Conservation (phyloP, 2,888 invertebrate genomes). For the Subacronicta megacephala region DNA sequence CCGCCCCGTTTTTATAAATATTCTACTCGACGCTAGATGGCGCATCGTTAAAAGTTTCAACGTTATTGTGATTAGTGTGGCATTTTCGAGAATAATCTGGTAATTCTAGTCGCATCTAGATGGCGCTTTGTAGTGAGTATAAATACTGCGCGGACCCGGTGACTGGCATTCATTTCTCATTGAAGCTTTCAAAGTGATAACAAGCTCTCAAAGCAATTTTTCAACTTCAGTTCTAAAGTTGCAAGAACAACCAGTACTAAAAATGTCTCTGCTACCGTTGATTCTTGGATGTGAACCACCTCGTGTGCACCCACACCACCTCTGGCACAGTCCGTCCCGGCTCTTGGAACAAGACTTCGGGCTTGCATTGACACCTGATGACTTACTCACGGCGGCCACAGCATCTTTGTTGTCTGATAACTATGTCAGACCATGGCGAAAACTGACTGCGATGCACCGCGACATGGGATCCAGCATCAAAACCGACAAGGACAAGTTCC, state of each 20-base stretch:
- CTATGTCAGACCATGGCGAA: constrained; percentile 67
- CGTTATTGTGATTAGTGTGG: neutral
- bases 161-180: constrained; percentile 50
- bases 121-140: constrained; percentile 65
- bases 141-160: constrained; percentile 51
- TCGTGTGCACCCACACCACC: constrained; percentile 13
- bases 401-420: constrained; percentile 63
- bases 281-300: constrained; percentile 37
- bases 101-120: constrained; percentile 69
- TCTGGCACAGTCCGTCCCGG: constrained; percentile 64
- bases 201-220: constrained; percentile 11
- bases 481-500: constrained; percentile 89
- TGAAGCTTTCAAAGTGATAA: constrained; percentile 53
- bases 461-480: constrained; percentile 84
- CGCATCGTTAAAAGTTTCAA: constrained; percentile 58
- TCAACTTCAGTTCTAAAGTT: constrained; percentile 16
- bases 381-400: constrained; percentile 61
- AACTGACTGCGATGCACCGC: constrained; percentile 71
- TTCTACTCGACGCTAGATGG: constrained; percentile 75
- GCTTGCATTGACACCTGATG: constrained; percentile 69
- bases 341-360: constrained; percentile 74
- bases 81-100: constrained; percentile 38
- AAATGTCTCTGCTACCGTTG: constrained; percentile 73
- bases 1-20: neutral
- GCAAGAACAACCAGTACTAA: constrained; percentile 13